Evolutionary conservation across 2,797 vertebrate species (phyloP), one percentile per base, ranked within the genome.

Genomic region (Siniperca scherzeri): DNA sequence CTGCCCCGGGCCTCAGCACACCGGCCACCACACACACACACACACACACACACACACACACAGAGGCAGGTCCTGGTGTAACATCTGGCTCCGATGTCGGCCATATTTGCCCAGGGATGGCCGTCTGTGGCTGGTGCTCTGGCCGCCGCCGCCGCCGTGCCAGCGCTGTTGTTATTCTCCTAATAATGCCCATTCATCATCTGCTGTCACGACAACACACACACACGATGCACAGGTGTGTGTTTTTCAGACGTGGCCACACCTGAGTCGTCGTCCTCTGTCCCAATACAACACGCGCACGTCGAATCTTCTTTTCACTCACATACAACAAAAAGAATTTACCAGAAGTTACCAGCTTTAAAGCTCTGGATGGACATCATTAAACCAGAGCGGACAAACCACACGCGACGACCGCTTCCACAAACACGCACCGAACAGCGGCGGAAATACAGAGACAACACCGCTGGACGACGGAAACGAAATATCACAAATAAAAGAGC

Each of bases 151-250:
- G 50, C 50, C 14, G 61, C 68, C 22, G 13, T 80, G 88, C 87
- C 89, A 90, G 60, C 78, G 57, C 81, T 91, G 86, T 91, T 94
- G 95, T 95, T 93, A 87, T 89, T 92, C 79, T 91, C 65, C 87
- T 92, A 92, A 95, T 94, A 92, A 94, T 90, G 85, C 73, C 82
- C 94, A 96, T 96, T 94, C 85, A 96, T 96, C 96, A 95, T 96
- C 88, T 71, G 81, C 92, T 95, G 95, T 94, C 95, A 96, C 3
- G 0, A 57, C 52, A 75, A 77, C 84, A 74, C 80, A 79, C 81
- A 77, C 81, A 65, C 68, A 59, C n/a, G 52, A 78, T 57, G 74
- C 74, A 79, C 59, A 60, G 38, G 33, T 71, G 72, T 44, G 62
- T 50, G 40, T 56, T 61, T 2, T 33, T 65, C 9, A 19, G 64